Conservation (phyloP, 2,888 invertebrate species). For the Parnassius glacialis region DNA sequence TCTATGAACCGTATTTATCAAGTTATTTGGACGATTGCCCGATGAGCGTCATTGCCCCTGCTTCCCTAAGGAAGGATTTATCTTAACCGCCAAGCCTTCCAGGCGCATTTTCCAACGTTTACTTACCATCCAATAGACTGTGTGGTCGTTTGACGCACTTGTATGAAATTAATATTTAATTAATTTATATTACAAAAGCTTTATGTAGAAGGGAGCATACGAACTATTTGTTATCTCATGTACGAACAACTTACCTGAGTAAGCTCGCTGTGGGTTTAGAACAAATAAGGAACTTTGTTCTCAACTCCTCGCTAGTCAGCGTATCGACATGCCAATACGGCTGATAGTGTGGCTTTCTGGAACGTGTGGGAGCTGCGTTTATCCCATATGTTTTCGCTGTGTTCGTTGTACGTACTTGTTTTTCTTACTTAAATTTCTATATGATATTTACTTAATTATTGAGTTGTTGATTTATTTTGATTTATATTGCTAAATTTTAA, state of each 20-base stretch:
- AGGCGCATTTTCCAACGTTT: too few species aligned
- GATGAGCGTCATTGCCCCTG: too few species aligned
- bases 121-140: too few species aligned
- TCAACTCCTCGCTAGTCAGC: slow-evolving; percentile 23
- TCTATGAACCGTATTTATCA: too few species aligned
- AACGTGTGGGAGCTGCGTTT: slow-evolving; percentile 11
- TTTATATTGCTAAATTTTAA: too few species aligned
- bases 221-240: slow-evolving; percentile 22
- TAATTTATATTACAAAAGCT: slow-evolving; percentile 13
- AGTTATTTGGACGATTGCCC: too few species aligned
- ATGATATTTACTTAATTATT: too few species aligned
- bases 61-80: too few species aligned
- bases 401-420: slow-evolving; percentile 4
- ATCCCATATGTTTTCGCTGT: slow-evolving; percentile 8
- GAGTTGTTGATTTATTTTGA: too few species aligned
- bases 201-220: slow-evolving; percentile 2
- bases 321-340: slow-evolving; percentile 20
- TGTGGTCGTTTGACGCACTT: too few species aligned
- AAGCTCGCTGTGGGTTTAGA: slow-evolving; percentile 24
- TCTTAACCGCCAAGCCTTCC: too few species aligned
- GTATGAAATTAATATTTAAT: background rate
- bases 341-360: slow-evolving; percentile 17
- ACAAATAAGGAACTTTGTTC: slow-evolving; percentile 27
- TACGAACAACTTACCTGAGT: slow-evolving; percentile 20
- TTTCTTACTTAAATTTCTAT: background rate